Percentiles rank a stretch among this genome's conserved stretches.
phyloP scores from a whole-genome alignment of 1,140 invertebrate species.

The Battus philenor region DNA sequence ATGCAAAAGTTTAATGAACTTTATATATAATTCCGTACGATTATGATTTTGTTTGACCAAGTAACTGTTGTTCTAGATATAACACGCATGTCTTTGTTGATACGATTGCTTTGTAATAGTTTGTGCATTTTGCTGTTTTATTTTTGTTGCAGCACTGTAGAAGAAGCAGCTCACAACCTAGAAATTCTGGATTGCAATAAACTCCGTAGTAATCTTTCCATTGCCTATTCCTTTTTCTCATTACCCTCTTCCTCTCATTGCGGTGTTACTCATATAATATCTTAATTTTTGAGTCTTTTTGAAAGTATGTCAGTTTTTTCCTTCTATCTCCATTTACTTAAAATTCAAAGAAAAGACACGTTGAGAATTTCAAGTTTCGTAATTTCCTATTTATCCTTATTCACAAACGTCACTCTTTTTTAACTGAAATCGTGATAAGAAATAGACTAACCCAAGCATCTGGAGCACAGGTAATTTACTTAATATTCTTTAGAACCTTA shows the following conservation, averaged over 20 bases:
- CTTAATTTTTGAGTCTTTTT: constrained; percentile 11
- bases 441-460: constrained; percentile 39
- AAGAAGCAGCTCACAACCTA: constrained; percentile 57
- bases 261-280: too few species aligned
- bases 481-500: constrained; percentile 23
- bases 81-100: constrained; percentile 38
- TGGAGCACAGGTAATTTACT: constrained; percentile 58
- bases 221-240: constrained; percentile 10
- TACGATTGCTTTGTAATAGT: constrained; percentile 46
- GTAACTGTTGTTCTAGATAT: constrained; percentile 11
- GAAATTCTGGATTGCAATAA: constrained; percentile 48
- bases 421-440: constrained; percentile 27
- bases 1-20: too few species aligned
- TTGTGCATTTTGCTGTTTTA: constrained; percentile 68
- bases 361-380: too few species aligned
- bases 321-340: constrained; percentile 16
- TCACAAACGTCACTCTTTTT: constrained; percentile 20
- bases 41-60: neutral
- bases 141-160: constrained; percentile 69
- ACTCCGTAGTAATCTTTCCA: constrained; percentile 26
- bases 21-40: too few species aligned
- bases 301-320: too few species aligned
- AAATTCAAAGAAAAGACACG: too few species aligned
- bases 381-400: constrained; percentile 8
- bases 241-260: constrained; percentile 9